Evolutionary conservation across 2,888 invertebrate genomes (phyloP).

Genomic region (Mystacides longicornis): DNA sequence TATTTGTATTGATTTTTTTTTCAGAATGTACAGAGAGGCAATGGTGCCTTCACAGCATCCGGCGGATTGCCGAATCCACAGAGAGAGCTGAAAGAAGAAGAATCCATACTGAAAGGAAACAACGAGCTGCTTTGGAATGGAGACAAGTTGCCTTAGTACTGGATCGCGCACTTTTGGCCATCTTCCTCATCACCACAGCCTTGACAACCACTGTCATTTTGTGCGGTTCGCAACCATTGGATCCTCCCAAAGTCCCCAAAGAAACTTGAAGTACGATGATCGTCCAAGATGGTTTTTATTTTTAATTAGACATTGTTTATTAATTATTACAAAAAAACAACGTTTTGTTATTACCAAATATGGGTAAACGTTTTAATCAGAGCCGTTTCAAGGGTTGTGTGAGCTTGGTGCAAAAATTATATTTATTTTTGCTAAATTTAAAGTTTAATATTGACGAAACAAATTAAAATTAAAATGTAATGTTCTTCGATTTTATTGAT

Average conservation of each 20-base stretch:
- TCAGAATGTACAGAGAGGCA: slow-evolving; percentile 10
- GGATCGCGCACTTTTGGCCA: slow-evolving; percentile 67
- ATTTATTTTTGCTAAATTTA: too few species aligned
- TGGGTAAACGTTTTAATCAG: too few species aligned
- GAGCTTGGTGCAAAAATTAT: too few species aligned
- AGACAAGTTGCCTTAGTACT: slow-evolving; percentile 72
- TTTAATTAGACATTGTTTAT: too few species aligned
- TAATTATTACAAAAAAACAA: too few species aligned
- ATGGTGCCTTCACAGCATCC: slow-evolving; percentile 12
- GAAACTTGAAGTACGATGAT: background rate
- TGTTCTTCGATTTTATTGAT: too few species aligned
- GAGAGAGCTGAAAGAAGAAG: slow-evolving; percentile 74
- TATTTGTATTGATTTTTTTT: too few species aligned
- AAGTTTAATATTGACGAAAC: too few species aligned
- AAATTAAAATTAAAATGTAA: too few species aligned
- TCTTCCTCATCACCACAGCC: slow-evolving; percentile 69
- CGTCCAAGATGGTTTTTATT: too few species aligned
- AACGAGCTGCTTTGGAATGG: slow-evolving; percentile 79
- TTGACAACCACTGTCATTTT: slow-evolving; percentile 75
- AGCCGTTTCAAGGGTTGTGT: too few species aligned
- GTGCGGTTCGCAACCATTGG: slow-evolving; percentile 22
- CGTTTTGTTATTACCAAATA: too few species aligned
- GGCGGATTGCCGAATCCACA: slow-evolving; percentile 59
- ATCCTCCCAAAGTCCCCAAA: background rate
- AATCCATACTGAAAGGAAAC: slow-evolving; percentile 69